These are phyloP conservation scores for Phymatocera aterrima DNA, from an alignment of 2,888 invertebrate species.

Conservation along the genomic window DNA sequence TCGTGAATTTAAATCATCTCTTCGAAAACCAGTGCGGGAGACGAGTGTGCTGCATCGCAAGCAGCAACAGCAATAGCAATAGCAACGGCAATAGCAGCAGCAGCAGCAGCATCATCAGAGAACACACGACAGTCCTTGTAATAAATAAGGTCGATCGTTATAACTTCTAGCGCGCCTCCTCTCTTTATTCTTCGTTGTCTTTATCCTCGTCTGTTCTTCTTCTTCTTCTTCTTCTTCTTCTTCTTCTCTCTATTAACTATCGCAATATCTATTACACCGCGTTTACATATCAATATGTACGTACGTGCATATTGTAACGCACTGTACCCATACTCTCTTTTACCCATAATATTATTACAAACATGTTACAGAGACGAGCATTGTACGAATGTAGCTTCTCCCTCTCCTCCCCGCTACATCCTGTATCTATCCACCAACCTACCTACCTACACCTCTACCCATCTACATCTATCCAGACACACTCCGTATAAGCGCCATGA, in stretches of 20 bases:
- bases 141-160: conserved; percentile 39
- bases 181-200: conserved; percentile 48
- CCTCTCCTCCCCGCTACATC: too few relatives aligned
- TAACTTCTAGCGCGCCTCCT: conserved; percentile 8
- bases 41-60: background rate
- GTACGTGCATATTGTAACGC: too few relatives aligned
- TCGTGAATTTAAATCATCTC: conserved; percentile 35
- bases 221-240: conserved; percentile 49
- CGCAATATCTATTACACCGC: too few relatives aligned
- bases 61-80: too few relatives aligned
- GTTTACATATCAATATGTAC: too few relatives aligned
- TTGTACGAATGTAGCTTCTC: too few relatives aligned
- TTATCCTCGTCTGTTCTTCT: conserved; percentile 49
- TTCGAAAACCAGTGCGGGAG: background rate
- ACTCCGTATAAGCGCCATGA: background rate
- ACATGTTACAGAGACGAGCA: too few relatives aligned
- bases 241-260: conserved; percentile 34
- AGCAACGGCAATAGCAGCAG: background rate
- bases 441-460: too few relatives aligned
- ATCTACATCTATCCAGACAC: background rate
- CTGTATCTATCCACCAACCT: too few relatives aligned
- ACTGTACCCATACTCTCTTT: too few relatives aligned
- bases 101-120: background rate
- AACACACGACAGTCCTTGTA: background rate
- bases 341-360: too few relatives aligned